Evolutionary conservation across 2,797 vertebrate species (phyloP).

Genomic region (Dendrocincla tyrannina): DNA sequence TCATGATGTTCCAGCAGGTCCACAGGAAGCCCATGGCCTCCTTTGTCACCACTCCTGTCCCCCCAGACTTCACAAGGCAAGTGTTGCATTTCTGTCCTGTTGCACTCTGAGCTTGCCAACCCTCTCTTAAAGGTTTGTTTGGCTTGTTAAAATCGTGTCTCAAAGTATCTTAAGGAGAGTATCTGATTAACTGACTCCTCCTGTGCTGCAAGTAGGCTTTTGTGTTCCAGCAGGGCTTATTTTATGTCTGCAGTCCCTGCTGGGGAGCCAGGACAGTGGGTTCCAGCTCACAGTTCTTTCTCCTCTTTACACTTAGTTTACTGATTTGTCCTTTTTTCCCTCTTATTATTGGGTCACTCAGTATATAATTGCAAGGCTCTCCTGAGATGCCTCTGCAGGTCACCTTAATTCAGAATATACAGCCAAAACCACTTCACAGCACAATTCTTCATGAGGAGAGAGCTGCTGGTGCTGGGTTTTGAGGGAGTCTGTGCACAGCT

Average conservation of each 20-base stretch:
- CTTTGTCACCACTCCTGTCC: constrained; percentile 96
- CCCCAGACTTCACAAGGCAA: constrained; percentile 97
- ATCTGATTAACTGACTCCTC: neutral
- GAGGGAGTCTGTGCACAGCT: neutral
- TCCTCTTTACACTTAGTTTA: constrained; percentile 1
- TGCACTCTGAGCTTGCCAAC: neutral
- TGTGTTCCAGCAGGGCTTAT: neutral
- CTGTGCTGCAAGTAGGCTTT: neutral
- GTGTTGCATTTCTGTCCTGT: neutral
- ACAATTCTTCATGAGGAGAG: neutral
- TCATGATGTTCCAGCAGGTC: constrained; percentile 99
- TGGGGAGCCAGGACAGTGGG: neutral
- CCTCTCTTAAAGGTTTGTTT: neutral
- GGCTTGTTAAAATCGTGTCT: neutral
- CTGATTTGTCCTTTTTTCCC: constrained; percentile 35
- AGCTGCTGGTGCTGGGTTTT: neutral
- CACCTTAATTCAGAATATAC: constrained; percentile 40
- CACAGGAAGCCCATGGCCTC: constrained; percentile 98
- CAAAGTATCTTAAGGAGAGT: neutral
- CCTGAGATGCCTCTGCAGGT: constrained; percentile 49
- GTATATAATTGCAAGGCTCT: constrained; percentile 38
- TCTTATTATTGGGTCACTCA: constrained; percentile 35
- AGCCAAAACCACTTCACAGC: neutral
- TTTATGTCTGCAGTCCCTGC: neutral
- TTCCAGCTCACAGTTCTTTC: neutral